Conservation (phyloP, 2,888 invertebrate genomes). For the Eristalinus sepulchralis region DNA sequence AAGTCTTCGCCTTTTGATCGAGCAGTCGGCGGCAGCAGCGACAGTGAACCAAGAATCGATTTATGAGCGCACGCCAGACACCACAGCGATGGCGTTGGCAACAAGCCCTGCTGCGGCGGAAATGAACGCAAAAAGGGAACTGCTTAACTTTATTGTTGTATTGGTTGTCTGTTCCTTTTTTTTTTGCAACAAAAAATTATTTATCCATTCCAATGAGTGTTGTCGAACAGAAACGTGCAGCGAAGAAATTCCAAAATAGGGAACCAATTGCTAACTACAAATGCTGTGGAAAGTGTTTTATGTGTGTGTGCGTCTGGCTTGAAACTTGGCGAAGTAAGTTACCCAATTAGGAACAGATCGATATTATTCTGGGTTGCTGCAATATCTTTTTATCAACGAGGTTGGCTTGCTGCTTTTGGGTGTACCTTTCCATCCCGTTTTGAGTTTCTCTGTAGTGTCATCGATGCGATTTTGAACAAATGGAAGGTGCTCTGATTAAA, state of each 20-base stretch:
- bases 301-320: slow-evolving; percentile 8
- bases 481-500: not conserved
- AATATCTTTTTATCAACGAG: not conserved
- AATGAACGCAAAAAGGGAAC: slow-evolving; percentile 46
- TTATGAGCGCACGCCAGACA: slow-evolving; percentile 43
- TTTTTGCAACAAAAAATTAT: not conserved
- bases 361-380: slow-evolving; percentile 40
- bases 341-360: slow-evolving; percentile 58
- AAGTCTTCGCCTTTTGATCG: slow-evolving; percentile 35
- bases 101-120: slow-evolving; percentile 54
- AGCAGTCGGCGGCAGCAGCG: slow-evolving; percentile 17
- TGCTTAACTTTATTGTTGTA: slow-evolving; percentile 7
- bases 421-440: not conserved
- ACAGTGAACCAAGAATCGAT: slow-evolving; percentile 58
- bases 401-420: not conserved
- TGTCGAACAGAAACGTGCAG: slow-evolving; percentile 51
- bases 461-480: not conserved
- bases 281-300: not conserved
- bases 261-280: not conserved
- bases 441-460: not conserved
- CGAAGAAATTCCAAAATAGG: not conserved
- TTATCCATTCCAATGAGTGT: slow-evolving; percentile 43
- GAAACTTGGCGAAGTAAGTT: slow-evolving; percentile 37
- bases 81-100: slow-evolving; percentile 49
- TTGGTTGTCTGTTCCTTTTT: not conserved